Conservation (phyloP, 2,113 vertebrate genomes). For the Leptobrachium leishanense region DNA sequence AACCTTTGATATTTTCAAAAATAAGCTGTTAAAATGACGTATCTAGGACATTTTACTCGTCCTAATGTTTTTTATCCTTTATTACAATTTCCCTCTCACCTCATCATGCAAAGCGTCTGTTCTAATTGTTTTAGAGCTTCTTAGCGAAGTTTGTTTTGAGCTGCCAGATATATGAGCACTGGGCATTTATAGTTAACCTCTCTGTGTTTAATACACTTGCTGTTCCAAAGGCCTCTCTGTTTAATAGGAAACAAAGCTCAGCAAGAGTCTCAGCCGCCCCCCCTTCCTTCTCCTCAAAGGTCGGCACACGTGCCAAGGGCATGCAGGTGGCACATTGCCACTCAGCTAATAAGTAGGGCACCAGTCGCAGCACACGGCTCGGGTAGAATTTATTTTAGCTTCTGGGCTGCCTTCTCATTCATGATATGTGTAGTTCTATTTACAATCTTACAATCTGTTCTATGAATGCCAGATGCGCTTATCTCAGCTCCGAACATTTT, state of each 20-base stretch:
- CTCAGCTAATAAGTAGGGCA: conserved; percentile 51
- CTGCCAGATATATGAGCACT: conserved; percentile 4
- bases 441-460: conserved; percentile 56
- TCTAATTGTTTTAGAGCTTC: conserved; percentile 29
- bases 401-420: conserved; percentile 51
- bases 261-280: neutral
- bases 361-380: conserved; percentile 35
- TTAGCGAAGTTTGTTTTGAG: conserved; percentile 24
- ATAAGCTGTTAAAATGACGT: too few relatives aligned
- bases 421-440: conserved; percentile 56
- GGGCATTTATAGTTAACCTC: conserved; percentile 27
- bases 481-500: conserved; percentile 55
- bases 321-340: conserved; percentile 44
- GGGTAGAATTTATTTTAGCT: conserved; percentile 49
- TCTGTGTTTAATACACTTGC: conserved; percentile 2
- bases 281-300: conserved; percentile 46
- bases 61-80: too few relatives aligned
- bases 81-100: neutral
- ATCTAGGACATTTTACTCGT: too few relatives aligned
- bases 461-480: conserved; percentile 59
- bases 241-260: conserved; percentile 31
- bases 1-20: too few relatives aligned
- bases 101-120: neutral
- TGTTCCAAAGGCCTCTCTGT: conserved; percentile 51
- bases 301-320: conserved; percentile 47